Conservation (phyloP, 2,113 vertebrate species). For the Phoxinus phoxinus region DNA sequence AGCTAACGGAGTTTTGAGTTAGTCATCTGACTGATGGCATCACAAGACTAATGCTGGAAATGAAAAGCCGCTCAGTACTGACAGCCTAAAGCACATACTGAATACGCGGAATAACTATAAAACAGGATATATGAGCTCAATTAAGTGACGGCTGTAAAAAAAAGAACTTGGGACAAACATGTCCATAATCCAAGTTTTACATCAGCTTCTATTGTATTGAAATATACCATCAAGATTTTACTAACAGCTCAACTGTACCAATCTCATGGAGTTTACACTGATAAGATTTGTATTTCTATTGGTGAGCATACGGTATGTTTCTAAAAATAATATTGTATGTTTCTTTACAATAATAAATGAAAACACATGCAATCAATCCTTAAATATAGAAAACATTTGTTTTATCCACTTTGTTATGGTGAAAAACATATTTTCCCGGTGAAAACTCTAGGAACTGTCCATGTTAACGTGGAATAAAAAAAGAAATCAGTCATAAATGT, state of each 20-base stretch:
- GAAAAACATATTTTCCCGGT: slow-evolving; percentile 5
- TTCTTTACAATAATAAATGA: slow-evolving; percentile 57
- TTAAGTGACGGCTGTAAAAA: background rate
- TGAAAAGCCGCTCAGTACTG: slow-evolving; percentile 27
- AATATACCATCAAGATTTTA: background rate
- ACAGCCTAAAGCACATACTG: slow-evolving; percentile 33
- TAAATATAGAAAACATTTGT: slow-evolving; percentile 47
- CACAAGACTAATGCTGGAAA: slow-evolving; percentile 47
- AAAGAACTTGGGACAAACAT: background rate
- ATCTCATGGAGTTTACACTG: slow-evolving; percentile 1
- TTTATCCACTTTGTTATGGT: slow-evolving; percentile 21
- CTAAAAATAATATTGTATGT: slow-evolving; percentile 51
- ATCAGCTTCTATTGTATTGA: background rate
- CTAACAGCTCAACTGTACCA: background rate
- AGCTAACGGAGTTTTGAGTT: slow-evolving; percentile 30
- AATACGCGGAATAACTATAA: slow-evolving; percentile 9
- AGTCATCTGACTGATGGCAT: slow-evolving; percentile 47
- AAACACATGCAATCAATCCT: slow-evolving; percentile 57
- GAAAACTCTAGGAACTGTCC: background rate
- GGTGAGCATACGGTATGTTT: slow-evolving; percentile 46
- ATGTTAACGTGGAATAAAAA: background rate
- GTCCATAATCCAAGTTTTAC: background rate
- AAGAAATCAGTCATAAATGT: slow-evolving; percentile 6
- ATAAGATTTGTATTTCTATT: slow-evolving; percentile 26
- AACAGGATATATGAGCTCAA: background rate